Base-by-base conservation (phyloP, 2,888 invertebrate species). In the Ctena decussata region DNA sequence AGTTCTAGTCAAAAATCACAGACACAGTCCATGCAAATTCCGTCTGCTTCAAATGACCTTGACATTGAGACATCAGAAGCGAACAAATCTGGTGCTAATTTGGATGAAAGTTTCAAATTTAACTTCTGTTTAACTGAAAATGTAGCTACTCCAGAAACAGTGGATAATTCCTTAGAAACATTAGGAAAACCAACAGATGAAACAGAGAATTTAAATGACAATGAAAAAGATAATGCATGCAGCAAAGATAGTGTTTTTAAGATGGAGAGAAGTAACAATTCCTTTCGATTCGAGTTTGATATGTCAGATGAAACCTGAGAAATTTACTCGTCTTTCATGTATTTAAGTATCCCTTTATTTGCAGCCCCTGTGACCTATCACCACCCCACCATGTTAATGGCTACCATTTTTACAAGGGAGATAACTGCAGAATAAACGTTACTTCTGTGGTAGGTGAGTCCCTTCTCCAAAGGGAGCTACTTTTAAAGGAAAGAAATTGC, bases 221-320 rank as follows among this genome's bases (percentile, higher is more conserved):
- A 69, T 15, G 49, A 70, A n/a, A 41, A 24, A 1, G 46, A 12
- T 24, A 21, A 21, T 15, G 49, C 32, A 49, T 11, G 12, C 18
- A 24, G 11, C 70, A 37, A 30, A 37, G 15, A 18, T 24, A 15
- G 41, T 49, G 5, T 2, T 35, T 82, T 82, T n/a, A 76, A 39
- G 80, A 86, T 82, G 78, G n/a, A 27, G 21, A 89, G 77, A 77
- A 86, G 82, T 85, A 84, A 89, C 53, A 91, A 91, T 80, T 70
- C 78, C 32, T 91, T 91, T 77, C 77, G 83, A 77, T 91, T 91
- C 81, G 74, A 84, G 79, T 91, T 91, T 80, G 46, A 71, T 32
- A 27, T 30, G 41, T 37, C 77, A 30, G 79, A 75, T 74, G 74
- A 72, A 77, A 82, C 77, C 27, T 82, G 39, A 80, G n/a, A 70